Conservation (phyloP, 1,140 invertebrate species). For the Streblospio benedicti region DNA sequence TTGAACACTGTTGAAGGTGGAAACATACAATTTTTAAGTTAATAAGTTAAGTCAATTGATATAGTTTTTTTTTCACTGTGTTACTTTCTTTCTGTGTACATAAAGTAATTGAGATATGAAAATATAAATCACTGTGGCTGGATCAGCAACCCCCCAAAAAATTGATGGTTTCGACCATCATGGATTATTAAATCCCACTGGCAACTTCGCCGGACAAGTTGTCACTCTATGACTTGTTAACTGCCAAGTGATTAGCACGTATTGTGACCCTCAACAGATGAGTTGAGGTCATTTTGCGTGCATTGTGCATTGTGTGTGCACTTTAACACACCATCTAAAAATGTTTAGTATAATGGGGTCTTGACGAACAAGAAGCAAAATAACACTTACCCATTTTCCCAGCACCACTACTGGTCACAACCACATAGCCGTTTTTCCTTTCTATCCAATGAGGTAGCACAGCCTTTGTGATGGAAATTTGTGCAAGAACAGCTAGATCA, state of each 20-base stretch:
- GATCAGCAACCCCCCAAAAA: too few relatives aligned
- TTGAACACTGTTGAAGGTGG: too few relatives aligned
- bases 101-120: too few relatives aligned
- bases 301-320: neutral
- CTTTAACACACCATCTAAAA: neutral
- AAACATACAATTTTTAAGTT: too few relatives aligned
- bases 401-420: constrained; percentile 63
- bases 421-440: constrained; percentile 58
- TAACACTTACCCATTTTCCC: constrained; percentile 55
- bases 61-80: too few relatives aligned
- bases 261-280: neutral
- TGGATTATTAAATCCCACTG: too few relatives aligned
- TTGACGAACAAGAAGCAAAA: neutral
- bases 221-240: too few relatives aligned
- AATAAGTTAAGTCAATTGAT: too few relatives aligned
- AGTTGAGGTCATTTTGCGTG: neutral
- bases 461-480: constrained; percentile 61
- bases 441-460: constrained; percentile 60
- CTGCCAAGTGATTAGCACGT: neutral
- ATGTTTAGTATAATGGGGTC: neutral
- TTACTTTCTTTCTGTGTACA: too few relatives aligned
- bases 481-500: constrained; percentile 71
- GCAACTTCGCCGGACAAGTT: too few relatives aligned
- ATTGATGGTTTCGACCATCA: too few relatives aligned
- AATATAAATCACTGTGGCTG: too few relatives aligned